These are phyloP conservation scores for Drosophila bunnanda DNA, from an alignment of 2,888 invertebrate species.

Conservation along the genomic window DNA sequence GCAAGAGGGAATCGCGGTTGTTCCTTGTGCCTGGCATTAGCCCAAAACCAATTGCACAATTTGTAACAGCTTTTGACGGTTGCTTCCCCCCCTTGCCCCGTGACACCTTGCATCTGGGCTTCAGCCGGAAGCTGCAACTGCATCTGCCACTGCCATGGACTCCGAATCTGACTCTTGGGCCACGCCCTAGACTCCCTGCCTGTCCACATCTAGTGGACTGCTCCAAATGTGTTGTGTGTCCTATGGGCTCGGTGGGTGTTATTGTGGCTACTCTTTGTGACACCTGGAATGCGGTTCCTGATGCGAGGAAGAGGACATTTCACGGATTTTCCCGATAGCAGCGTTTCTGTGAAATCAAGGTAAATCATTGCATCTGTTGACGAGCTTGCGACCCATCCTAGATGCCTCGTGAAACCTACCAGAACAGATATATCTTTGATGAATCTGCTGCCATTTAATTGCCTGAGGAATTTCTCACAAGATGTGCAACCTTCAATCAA, in stretches of 20 bases:
- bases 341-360: no score
- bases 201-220: conserved; percentile 1
- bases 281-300: conserved; percentile 21
- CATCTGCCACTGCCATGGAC: conserved; percentile 29
- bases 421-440: conserved; percentile 1
- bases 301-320: not conserved
- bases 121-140: conserved; percentile 39
- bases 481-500: conserved; percentile 29
- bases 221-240: conserved; percentile 56
- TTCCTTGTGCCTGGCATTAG: conserved; percentile 60
- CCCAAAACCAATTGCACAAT: conserved; percentile 77
- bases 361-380: not conserved
- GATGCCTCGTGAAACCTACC: not conserved
- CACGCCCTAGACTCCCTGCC: conserved; percentile 50
- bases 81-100: conserved; percentile 44
- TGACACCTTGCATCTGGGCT: conserved; percentile 15
- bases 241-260: conserved; percentile 57
- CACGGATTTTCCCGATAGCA: not conserved
- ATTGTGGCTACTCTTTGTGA: conserved; percentile 11
- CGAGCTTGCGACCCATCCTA: not conserved
- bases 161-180: conserved; percentile 41
- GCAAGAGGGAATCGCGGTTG: conserved; percentile 5
- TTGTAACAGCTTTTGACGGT: conserved; percentile 76
- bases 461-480: conserved; percentile 19
- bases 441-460: conserved; percentile 23